Conservation (phyloP, 1,140 invertebrate species). For the Camponotus floridanus region DNA sequence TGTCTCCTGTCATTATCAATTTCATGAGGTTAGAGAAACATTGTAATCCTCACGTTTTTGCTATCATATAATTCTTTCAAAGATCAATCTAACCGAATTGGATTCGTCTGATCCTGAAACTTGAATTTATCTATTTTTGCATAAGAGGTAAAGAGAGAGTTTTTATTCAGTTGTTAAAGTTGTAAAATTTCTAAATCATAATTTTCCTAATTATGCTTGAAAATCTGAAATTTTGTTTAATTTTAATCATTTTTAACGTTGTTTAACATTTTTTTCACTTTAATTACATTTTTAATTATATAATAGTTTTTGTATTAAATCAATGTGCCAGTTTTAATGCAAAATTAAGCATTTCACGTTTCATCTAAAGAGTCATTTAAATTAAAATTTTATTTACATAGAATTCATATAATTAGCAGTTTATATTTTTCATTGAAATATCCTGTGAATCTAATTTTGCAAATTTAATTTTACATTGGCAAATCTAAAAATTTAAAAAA, state of each 20-base stretch:
- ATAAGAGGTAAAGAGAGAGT: neutral
- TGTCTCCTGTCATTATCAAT: slow-evolving; percentile 46
- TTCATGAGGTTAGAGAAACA: neutral
- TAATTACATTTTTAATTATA: no score
- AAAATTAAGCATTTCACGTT: neutral
- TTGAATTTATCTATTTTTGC: neutral
- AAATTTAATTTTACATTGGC: no score
- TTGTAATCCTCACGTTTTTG: neutral
- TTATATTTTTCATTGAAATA: neutral
- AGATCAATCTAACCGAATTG: slow-evolving; percentile 14
- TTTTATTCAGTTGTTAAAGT: neutral
- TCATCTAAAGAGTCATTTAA: neutral
- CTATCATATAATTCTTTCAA: neutral
- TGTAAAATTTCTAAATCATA: neutral
- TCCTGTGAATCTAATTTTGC: neutral
- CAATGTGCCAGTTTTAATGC: neutral
- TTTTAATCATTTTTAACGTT: neutral
- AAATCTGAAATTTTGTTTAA: neutral
- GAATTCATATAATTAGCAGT: neutral
- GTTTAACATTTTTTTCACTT: no score
- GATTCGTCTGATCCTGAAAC: neutral
- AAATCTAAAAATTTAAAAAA: no score
- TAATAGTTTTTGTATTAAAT: neutral
- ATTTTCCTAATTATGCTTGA: neutral
- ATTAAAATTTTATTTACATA: neutral